Percentiles rank a stretch among this genome's conserved stretches.
These are phyloP conservation scores for Pseudois nayaur DNA, from an alignment of 2,113 vertebrate species.

Conservation along the genomic window DNA sequence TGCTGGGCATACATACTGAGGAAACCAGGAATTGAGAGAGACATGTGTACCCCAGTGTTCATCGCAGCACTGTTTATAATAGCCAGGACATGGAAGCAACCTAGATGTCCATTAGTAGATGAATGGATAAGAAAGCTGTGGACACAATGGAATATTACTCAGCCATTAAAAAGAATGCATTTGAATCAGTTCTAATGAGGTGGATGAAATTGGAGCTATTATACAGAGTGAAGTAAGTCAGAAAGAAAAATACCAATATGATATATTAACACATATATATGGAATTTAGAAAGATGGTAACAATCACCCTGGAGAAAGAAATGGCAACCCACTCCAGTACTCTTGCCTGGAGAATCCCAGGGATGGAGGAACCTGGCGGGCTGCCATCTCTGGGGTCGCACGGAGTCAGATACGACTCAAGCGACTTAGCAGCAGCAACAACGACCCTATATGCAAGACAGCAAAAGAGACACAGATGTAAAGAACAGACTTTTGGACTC, in stretches of 20 bases:
- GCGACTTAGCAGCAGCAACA: background rate
- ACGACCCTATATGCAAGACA: background rate
- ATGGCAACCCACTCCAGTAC: background rate
- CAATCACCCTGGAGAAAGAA: background rate
- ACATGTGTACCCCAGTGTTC: background rate
- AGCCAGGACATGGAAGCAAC: background rate
- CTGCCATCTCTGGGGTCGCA: fast-evolving
- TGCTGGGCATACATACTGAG: background rate
- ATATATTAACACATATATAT: background rate
- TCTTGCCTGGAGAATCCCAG: background rate
- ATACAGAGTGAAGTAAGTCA: background rate
- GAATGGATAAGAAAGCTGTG: background rate
- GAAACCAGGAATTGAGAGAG: background rate
- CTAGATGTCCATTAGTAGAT: fast-evolving
- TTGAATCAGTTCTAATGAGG: background rate
- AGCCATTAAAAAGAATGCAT: background rate
- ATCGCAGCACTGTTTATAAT: background rate
- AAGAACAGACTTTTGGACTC: background rate
- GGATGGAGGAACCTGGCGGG: background rate
- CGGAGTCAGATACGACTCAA: background rate
- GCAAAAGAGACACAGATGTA: background rate
- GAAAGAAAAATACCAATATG: background rate
- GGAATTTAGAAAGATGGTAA: background rate
- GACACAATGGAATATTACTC: background rate
- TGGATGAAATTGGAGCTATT: background rate